A percentile compares a stretch with the other conserved stretches of the same genome.
Conservation (phyloP, 2,113 vertebrate genomes). For the Lepus europaeus region DNA sequence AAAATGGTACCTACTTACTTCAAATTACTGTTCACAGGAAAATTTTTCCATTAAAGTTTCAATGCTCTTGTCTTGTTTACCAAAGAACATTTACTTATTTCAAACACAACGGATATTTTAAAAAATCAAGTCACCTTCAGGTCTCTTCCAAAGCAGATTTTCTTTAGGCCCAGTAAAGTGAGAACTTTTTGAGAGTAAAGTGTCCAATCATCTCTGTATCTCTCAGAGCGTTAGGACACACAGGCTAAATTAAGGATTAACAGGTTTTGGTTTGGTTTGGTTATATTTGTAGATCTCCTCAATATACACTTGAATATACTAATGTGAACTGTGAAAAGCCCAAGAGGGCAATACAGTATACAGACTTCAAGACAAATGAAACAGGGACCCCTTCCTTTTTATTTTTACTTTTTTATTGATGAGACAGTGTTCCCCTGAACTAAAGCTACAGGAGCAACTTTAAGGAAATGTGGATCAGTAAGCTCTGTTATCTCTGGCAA, state of each 20-base stretch:
- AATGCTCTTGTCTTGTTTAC: slow-evolving; percentile 33
- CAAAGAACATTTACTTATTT: slow-evolving; percentile 43
- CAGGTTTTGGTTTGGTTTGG: background rate
- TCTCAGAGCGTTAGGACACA: slow-evolving; percentile 8
- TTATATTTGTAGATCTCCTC: slow-evolving; percentile 19
- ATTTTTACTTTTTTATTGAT: background rate
- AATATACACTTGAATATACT: slow-evolving; percentile 22
- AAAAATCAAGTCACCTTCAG: background rate
- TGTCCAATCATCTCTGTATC: background rate
- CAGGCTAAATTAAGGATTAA: background rate
- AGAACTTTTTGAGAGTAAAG: slow-evolving; percentile 25
- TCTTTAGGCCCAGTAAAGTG: slow-evolving; percentile 53
- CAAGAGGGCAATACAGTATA: background rate
- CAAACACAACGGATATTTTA: background rate
- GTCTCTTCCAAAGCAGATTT: slow-evolving; percentile 39
- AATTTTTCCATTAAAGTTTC: slow-evolving; percentile 54
- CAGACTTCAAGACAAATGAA: slow-evolving; percentile 5
- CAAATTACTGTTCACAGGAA: slow-evolving; percentile 51
- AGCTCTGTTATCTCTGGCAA: background rate
- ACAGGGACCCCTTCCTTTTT: background rate
- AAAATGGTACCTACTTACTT: slow-evolving; percentile 51
- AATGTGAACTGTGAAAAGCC: background rate
- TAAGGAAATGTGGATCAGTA: background rate
- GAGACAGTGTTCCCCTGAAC: background rate
- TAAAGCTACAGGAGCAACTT: slow-evolving; percentile 9